A percentile compares a stretch with the other conserved stretches of the same genome.
Evolutionary conservation across 2,888 invertebrate species (phyloP).

Genomic region (Thumatha senex): DNA sequence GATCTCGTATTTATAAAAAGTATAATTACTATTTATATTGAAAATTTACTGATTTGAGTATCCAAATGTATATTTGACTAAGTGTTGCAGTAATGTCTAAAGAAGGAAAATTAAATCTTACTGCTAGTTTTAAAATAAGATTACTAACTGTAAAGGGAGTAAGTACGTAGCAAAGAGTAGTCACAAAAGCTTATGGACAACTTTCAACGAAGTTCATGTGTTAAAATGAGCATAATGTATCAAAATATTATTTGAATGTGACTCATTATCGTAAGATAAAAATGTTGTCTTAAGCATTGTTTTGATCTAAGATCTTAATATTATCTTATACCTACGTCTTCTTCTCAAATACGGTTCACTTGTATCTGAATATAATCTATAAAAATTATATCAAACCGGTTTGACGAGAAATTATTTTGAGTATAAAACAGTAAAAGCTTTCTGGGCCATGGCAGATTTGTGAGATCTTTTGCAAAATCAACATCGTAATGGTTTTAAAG

Average conservation of each 20-base stretch:
- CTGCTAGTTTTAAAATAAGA: too few relatives aligned
- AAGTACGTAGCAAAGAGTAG: background rate
- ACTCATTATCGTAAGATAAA: slow-evolving; percentile 21
- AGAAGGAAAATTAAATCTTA: too few relatives aligned
- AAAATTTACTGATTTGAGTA: too few relatives aligned
- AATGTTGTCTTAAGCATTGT: slow-evolving; percentile 19
- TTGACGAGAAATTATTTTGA: slow-evolving; percentile 37
- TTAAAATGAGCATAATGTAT: slow-evolving; percentile 3
- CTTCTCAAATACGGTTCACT: too few relatives aligned
- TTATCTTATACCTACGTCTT: too few relatives aligned
- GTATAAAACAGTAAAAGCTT: slow-evolving; percentile 55
- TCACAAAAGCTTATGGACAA: slow-evolving; percentile 9
- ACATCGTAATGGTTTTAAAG: slow-evolving; percentile 48
- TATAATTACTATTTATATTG: too few relatives aligned
- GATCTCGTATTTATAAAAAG: too few relatives aligned
- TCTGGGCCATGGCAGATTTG: slow-evolving; percentile 43
- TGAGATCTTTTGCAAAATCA: slow-evolving; percentile 41
- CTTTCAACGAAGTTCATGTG: slow-evolving; percentile 16
- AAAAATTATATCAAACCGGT: slow-evolving; percentile 42
- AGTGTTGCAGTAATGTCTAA: too few relatives aligned
- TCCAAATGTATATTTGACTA: too few relatives aligned
- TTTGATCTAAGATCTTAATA: background rate
- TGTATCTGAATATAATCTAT: too few relatives aligned
- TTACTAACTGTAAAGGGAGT: background rate
- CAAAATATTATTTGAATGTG: slow-evolving; percentile 8